Conservation (phyloP, 2,888 invertebrate species). For the Uloborus plumipes region DNA sequence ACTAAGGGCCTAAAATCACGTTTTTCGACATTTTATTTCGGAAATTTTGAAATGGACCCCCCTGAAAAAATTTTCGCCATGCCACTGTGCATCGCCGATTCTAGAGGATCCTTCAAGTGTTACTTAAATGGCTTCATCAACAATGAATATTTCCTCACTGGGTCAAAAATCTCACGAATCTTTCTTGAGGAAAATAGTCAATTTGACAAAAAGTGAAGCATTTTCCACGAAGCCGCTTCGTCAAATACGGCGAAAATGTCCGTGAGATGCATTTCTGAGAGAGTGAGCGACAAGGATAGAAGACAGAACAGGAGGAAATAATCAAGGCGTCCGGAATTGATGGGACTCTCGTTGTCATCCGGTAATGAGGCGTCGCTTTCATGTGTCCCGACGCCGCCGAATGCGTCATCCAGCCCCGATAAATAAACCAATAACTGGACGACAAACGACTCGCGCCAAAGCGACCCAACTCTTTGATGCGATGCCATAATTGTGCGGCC, state of each 20-base stretch:
- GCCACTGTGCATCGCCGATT: too few relatives aligned
- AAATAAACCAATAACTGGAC: conserved; percentile 59
- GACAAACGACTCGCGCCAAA: conserved; percentile 48
- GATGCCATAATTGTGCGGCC: conserved; percentile 41
- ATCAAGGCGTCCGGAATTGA: conserved; percentile 44
- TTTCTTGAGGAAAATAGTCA: too few relatives aligned
- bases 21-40: too few relatives aligned
- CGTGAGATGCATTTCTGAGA: background rate
- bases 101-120: too few relatives aligned
- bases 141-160: too few relatives aligned
- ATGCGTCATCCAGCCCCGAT: conserved; percentile 42
- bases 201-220: background rate
- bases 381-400: conserved; percentile 47
- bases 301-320: conserved; percentile 36
- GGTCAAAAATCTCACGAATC: too few relatives aligned
- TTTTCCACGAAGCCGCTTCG: background rate
- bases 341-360: conserved; percentile 40
- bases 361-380: conserved; percentile 59
- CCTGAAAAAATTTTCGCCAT: too few relatives aligned
- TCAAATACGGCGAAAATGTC: background rate
- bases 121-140: too few relatives aligned
- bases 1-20: too few relatives aligned
- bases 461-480: conserved; percentile 31
- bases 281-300: background rate
- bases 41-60: too few relatives aligned